phyloP scores from a whole-genome alignment of 2,113 vertebrate species.

The Agelaius phoeniceus region DNA sequence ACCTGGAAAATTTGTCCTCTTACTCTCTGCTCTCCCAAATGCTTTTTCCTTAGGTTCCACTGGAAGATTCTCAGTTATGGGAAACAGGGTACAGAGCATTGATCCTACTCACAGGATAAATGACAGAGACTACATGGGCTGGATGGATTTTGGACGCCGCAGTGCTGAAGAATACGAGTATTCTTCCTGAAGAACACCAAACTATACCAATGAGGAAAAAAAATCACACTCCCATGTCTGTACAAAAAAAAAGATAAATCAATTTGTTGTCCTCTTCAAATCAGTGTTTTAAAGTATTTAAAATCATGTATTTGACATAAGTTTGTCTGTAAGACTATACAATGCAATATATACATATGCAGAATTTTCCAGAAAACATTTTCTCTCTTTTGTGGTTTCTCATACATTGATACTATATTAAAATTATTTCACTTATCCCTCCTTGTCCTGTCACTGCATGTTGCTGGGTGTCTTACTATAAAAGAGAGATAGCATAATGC shows the following conservation, averaged over 20 bases:
- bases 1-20: background rate
- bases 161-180: constrained; percentile 95
- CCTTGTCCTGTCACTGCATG: constrained; percentile 34
- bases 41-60: constrained; percentile 74
- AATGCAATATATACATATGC: constrained; percentile 81
- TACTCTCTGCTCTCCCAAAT: background rate
- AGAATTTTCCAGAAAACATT: constrained; percentile 80
- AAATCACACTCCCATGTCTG: constrained; percentile 34
- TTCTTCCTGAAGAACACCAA: constrained; percentile 77
- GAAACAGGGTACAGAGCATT: constrained; percentile 77
- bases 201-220: background rate
- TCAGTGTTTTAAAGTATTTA: constrained; percentile 76
- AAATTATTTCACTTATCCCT: constrained; percentile 73
- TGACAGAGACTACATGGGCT: constrained; percentile 95
- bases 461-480: constrained; percentile 46
- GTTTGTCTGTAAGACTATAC: constrained; percentile 84
- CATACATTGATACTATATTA: constrained; percentile 71
- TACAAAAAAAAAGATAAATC: constrained; percentile 62
- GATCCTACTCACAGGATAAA: constrained; percentile 89
- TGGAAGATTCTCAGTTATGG: constrained; percentile 81
- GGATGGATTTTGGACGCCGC: constrained; percentile 99
- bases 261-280: constrained; percentile 62
- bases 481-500: constrained; percentile 13
- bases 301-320: constrained; percentile 83
- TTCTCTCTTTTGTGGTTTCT: constrained; percentile 66